phyloP scores from a whole-genome alignment of 2,113 vertebrate species.

The Sitta europaea region DNA sequence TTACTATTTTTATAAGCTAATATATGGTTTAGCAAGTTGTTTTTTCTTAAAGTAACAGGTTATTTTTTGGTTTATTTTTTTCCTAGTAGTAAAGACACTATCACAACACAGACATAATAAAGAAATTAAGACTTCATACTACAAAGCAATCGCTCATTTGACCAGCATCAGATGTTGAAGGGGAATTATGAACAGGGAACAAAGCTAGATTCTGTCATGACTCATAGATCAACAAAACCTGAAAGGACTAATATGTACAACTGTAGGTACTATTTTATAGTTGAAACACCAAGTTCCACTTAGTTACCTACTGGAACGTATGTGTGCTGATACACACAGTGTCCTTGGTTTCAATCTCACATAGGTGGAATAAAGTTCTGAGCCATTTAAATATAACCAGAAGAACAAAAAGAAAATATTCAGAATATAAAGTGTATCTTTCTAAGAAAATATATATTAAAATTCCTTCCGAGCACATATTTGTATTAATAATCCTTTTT shows the following conservation, averaged over 20 bases:
- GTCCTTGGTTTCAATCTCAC: not conserved
- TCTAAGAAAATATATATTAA: not conserved
- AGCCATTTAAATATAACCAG: not conserved
- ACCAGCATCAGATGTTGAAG: not conserved
- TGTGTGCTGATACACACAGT: not conserved
- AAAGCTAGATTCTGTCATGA: not conserved
- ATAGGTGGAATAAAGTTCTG: not conserved
- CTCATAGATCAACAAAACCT: not conserved
- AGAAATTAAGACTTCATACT: not conserved
- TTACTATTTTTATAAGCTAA: not conserved
- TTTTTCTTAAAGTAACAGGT: not conserved
- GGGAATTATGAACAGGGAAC: not conserved
- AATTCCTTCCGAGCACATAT: not conserved
- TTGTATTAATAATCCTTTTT: conserved; percentile 1
- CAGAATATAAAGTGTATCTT: not conserved
- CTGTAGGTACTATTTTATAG: not conserved
- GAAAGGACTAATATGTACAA: not conserved
- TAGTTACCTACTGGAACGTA: not conserved
- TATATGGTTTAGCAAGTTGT: not conserved
- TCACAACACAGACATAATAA: not conserved
- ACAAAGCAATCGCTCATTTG: not conserved
- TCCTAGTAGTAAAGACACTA: not conserved
- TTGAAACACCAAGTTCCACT: not conserved
- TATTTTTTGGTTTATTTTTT: not conserved
- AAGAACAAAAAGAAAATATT: not conserved